Conservation (phyloP, 2,888 invertebrate genomes). For the Scaeva pyrastri region DNA sequence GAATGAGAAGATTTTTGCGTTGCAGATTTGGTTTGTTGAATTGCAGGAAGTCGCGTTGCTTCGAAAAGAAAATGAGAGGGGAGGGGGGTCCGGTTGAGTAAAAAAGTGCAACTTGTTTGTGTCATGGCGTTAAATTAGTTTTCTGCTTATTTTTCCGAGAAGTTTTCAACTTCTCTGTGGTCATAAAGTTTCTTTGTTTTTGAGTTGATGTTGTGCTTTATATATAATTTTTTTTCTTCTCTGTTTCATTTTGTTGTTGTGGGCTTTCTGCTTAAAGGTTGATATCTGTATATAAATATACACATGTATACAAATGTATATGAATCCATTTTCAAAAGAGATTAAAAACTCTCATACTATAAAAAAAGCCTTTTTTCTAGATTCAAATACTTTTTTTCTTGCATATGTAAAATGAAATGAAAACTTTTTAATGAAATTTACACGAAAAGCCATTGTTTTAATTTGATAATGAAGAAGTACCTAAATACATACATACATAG, state of each 20-base stretch:
- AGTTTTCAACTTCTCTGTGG: slow-evolving; percentile 68
- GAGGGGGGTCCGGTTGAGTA: background rate
- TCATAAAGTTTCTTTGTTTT: slow-evolving; percentile 52
- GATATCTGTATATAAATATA: background rate
- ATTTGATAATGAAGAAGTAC: no score
- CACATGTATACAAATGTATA: no score
- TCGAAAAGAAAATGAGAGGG: background rate
- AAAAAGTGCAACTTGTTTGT: slow-evolving; percentile 73
- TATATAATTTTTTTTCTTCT: slow-evolving; percentile 1
- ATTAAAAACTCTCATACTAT: no score
- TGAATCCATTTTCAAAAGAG: no score
- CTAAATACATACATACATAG: no score
- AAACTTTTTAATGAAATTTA: no score
- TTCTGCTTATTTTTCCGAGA: slow-evolving; percentile 60
- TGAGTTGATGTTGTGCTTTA: slow-evolving; percentile 21
- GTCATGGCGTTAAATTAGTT: slow-evolving; percentile 75
- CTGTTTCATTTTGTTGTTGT: background rate
- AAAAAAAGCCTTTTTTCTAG: no score
- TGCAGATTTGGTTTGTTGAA: slow-evolving; percentile 49
- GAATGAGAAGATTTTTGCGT: slow-evolving; percentile 1
- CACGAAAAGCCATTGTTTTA: no score
- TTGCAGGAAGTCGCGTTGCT: slow-evolving; percentile 45
- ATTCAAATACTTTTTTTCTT: no score
- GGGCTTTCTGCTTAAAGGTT: background rate
- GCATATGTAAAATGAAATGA: no score